Evolutionary conservation across 2,888 invertebrate genomes (phyloP).

Genomic region (Eupelmus urozonus): DNA sequence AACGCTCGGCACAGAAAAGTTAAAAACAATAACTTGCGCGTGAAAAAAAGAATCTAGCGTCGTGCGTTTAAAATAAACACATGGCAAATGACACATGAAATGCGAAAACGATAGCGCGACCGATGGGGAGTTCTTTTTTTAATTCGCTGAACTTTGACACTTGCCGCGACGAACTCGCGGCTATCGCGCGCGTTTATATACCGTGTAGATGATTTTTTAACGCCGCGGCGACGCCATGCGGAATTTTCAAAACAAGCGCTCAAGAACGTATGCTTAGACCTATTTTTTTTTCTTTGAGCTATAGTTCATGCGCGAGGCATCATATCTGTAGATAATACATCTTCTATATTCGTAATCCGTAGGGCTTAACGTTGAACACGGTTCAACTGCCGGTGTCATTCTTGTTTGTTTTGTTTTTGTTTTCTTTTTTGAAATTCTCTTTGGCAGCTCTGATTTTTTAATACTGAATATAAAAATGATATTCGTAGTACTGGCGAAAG

Average conservation of each 20-base stretch:
- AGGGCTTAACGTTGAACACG: constrained; percentile 6
- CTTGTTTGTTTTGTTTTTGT: too few species aligned
- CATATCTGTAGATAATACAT: constrained; percentile 4
- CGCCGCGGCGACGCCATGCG: neutral
- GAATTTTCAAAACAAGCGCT: constrained; percentile 32
- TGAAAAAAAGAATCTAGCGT: neutral
- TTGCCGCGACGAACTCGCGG: neutral
- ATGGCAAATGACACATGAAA: constrained; percentile 23
- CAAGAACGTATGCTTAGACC: too few species aligned
- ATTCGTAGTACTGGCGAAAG: too few species aligned
- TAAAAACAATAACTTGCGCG: neutral
- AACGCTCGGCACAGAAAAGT: constrained; percentile 35
- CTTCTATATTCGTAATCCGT: constrained; percentile 27
- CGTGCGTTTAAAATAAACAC: neutral
- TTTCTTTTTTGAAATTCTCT: too few species aligned
- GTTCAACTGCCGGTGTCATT: too few species aligned
- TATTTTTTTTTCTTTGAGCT: too few species aligned
- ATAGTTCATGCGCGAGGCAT: too few species aligned
- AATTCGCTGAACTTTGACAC: constrained; percentile 29
- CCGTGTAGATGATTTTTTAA: constrained; percentile 11
- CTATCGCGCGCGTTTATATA: neutral
- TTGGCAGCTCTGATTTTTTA: too few species aligned
- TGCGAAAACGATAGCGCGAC: constrained; percentile 17
- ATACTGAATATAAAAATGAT: too few species aligned
- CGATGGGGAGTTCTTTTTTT: constrained; percentile 20